Conservation (phyloP, 2,113 vertebrate species). For the Hippocampus guttulatus region DNA sequence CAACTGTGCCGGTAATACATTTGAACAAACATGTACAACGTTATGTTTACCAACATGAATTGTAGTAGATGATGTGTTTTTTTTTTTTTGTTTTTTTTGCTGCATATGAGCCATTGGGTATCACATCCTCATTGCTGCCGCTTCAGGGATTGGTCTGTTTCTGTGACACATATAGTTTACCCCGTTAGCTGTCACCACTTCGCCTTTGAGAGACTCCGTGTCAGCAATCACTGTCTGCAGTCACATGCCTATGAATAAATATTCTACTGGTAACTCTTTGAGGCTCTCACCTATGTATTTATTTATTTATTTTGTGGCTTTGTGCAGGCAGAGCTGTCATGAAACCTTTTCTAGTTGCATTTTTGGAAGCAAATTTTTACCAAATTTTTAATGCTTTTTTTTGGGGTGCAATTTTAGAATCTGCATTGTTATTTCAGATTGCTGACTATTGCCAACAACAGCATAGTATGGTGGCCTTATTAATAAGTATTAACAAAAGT, state of each 20-base stretch:
- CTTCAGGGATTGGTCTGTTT: slow-evolving; percentile 44
- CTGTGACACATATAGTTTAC: slow-evolving; percentile 44
- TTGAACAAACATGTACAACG: slow-evolving; percentile 20
- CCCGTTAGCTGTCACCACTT: slow-evolving; percentile 58
- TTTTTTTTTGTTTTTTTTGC: slow-evolving; percentile 32
- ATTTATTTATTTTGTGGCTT: slow-evolving; percentile 12
- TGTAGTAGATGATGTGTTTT: slow-evolving; percentile 47
- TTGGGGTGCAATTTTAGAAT: neutral
- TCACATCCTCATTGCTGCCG: slow-evolving; percentile 41
- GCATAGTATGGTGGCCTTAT: neutral
- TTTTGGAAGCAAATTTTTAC: slow-evolving; percentile 20
- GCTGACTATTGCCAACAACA: slow-evolving; percentile 13
- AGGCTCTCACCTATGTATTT: slow-evolving; percentile 18
- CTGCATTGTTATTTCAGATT: slow-evolving; percentile 9
- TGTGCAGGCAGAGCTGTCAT: slow-evolving; percentile 36
- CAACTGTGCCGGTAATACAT: neutral
- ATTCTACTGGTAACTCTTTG: slow-evolving; percentile 27
- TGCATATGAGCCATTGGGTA: slow-evolving; percentile 44
- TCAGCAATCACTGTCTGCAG: slow-evolving; percentile 58
- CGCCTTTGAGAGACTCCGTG: slow-evolving; percentile 47
- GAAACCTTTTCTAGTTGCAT: slow-evolving; percentile 21
- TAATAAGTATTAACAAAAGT: too few species aligned
- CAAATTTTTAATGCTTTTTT: slow-evolving; percentile 13
- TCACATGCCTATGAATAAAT: slow-evolving; percentile 52
- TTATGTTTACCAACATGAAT: slow-evolving; percentile 16